Evolutionary conservation across 2,113 vertebrate genomes (phyloP), one percentile per base, ranked within the genome.

Genomic region (Psittacula cyanocephala): DNA sequence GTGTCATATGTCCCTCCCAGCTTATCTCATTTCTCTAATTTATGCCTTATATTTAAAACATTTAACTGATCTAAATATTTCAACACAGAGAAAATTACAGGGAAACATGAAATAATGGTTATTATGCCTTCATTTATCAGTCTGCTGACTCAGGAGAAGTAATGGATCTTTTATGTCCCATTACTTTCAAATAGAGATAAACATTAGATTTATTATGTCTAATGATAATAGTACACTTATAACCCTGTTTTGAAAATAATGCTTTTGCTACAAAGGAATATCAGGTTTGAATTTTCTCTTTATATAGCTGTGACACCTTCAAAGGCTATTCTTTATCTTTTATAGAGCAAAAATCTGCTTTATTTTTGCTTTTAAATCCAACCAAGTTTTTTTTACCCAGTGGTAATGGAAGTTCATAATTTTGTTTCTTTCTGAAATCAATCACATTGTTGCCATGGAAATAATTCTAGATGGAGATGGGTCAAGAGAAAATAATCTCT

Each of bases 391-490:
- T 86, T 86, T 71, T 35, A 63, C 67, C 57, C 23, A 69, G 15
- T 46, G 28, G 9, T 86, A 93, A 82, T 71, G 29, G n/a, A 95
- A 84, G 22, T 74, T 89, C 76, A 68, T 93, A 90, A 80, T 77
- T 82, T 93, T 76, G 6, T 75, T 95, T 75, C 71, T 63, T 85
- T 88, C 87, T 49, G 17, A 86, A 71, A 80, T 89, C 75, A 84
- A 25, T 97, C 89, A 86, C 75, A 64, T 20, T 65, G 87, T 96
- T 97, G 72, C 93, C 87, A 96, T 93, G 89, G 89, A 97, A 96
- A 96, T 91, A 93, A 93, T 89, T 90, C 91, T 95, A 82, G 68
- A 86, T 91, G 95, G 67, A 96, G 81, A 95, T 88, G 44, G 86
- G 80, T 86, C 86, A 93, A 75, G 65, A 91, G 79, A 95, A 96